Percentiles rank a stretch among this genome's conserved stretches.
phyloP scores from a whole-genome alignment of 2,888 invertebrate genomes.

The Syrista parreyssii region DNA sequence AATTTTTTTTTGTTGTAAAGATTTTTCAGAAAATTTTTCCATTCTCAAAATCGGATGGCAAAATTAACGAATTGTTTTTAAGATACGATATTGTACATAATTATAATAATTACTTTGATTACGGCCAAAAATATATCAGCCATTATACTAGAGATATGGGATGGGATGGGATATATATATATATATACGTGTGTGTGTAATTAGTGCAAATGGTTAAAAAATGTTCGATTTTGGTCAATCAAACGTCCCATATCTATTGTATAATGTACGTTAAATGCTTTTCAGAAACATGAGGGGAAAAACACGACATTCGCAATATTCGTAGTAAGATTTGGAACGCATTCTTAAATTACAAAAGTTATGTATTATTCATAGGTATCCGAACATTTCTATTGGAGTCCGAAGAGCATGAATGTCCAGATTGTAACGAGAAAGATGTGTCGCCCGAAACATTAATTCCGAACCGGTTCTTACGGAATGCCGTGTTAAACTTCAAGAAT shows the following conservation, averaged over 20 bases:
- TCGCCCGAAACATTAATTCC: constrained; percentile 94
- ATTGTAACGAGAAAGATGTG: constrained; percentile 92
- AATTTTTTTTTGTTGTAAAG: too few relatives aligned
- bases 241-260: too few relatives aligned
- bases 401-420: constrained; percentile 95
- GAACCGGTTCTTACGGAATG: constrained; percentile 89
- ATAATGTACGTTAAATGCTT: too few relatives aligned
- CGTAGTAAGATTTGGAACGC: too few relatives aligned
- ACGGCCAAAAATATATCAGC: neutral
- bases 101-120: neutral
- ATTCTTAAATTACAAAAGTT: neutral
- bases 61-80: too few relatives aligned
- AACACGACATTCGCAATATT: too few relatives aligned
- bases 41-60: too few relatives aligned
- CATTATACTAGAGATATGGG: neutral
- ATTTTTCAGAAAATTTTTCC: too few relatives aligned
- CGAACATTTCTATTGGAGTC: constrained; percentile 89
- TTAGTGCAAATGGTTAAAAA: neutral
- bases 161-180: too few relatives aligned
- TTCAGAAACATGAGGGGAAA: too few relatives aligned
- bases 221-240: neutral
- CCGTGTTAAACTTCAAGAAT: constrained; percentile 90
- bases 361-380: constrained; percentile 74
- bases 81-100: neutral
- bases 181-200: too few relatives aligned